phyloP scores from a whole-genome alignment of 2,888 invertebrate species.

The Cheilosia grossa region DNA sequence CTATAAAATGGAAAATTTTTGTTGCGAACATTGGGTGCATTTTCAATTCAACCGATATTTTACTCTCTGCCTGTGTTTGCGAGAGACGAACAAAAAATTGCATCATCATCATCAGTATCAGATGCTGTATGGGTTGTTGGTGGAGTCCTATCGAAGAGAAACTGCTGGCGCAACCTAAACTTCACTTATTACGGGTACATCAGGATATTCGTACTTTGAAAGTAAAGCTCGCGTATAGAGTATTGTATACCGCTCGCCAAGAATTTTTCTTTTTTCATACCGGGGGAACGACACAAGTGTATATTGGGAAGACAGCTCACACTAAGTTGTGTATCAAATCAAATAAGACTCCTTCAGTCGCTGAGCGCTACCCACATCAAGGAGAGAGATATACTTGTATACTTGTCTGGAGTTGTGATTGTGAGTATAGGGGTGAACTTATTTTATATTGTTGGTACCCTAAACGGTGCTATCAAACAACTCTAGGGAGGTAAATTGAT shows the following conservation, averaged over 20 bases:
- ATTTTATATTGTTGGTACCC: conserved; percentile 3
- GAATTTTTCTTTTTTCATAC: conserved; percentile 34
- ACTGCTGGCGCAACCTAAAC: conserved; percentile 38
- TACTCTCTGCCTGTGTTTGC: neutral
- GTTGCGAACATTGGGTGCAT: conserved; percentile 52
- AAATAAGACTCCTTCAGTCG: conserved; percentile 64
- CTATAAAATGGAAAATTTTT: conserved; percentile 55
- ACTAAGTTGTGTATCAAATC: conserved; percentile 72
- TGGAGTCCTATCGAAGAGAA: conserved; percentile 24
- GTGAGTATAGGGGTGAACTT: neutral
- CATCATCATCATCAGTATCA: conserved; percentile 62
- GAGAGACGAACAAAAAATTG: conserved; percentile 39
- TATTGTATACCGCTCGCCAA: conserved; percentile 16
- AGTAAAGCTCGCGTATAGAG: conserved; percentile 33
- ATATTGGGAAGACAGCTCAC: conserved; percentile 56
- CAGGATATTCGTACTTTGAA: conserved; percentile 51
- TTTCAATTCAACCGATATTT: conserved; percentile 69
- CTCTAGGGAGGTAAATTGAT: conserved; percentile 57
- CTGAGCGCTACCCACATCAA: conserved; percentile 10
- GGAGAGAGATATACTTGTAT: conserved; percentile 10
- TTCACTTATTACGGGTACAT: conserved; percentile 57
- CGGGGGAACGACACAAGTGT: conserved; percentile 24
- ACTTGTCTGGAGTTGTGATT: conserved; percentile 22
- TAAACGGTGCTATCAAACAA: conserved; percentile 34
- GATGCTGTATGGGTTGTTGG: conserved; percentile 28